Base-by-base conservation (phyloP, 2,113 vertebrate species). In the Macrotis lagotis region DNA sequence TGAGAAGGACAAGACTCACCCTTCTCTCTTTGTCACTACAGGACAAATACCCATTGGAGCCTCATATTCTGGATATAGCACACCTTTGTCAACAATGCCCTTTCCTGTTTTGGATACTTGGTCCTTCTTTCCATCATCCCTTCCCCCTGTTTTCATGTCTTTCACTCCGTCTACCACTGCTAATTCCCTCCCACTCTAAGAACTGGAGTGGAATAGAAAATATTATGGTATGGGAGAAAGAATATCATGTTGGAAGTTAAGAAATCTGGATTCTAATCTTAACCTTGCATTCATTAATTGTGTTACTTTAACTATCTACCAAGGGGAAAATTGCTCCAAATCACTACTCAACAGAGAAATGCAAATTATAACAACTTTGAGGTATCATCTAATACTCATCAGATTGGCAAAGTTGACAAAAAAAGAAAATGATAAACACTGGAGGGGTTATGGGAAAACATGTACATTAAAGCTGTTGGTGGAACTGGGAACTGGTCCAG, bases 1-100 rank as follows among this genome's bases (percentile, higher is more conserved):
- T 19, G 25, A 47, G 44, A 94, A 44, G 26, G 25, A 19, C 26
- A 88, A 59, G 37, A n/a, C 24, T 94, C 52, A 74, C 14, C 0
- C 24, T 50, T 31, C 1, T 95, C 47, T 89, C 49, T 93, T 37
- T 92, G 91, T 95, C 92, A 48, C 83, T 94, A 1, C 88, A 97
- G 94, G 96, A 47, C 91, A 47, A 90, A 50, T 90, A 28, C 14
- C 83, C 59, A 52, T 89, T 51, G 50, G 93, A 93, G 37, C 94
- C 0, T 11, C 89, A 55, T 91, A 95, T n/a, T 90, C 91, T 25
- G 95, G 92, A 55, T 88, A 93, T 48, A 1, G 8, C 28, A 25
- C 91, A 51, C 28, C 66, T 47, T 89, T 92, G 53, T 53, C 51
- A 66, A 37, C 93, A 47, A 88, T 88, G 90, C 22, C 92, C 11